Percentiles rank a stretch among this genome's conserved stretches.
These are phyloP conservation scores for Melikaiella ostensackeni DNA, from an alignment of 2,888 invertebrate genomes.

Conservation along the genomic window DNA sequence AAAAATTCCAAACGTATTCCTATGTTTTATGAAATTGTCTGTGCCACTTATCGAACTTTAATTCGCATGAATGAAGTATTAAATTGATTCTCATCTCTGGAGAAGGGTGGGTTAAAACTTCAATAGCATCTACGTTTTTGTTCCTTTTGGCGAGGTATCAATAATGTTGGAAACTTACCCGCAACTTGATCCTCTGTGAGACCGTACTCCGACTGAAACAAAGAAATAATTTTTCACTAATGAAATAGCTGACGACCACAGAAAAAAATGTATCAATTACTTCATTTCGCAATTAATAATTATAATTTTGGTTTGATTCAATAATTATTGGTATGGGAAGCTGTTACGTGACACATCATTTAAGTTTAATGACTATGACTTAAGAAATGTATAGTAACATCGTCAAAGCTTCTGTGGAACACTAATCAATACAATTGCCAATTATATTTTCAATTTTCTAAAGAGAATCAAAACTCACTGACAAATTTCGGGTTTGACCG, in stretches of 20 bases:
- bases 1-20: background rate
- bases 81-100: constrained; percentile 16
- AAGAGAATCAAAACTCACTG: constrained; percentile 68
- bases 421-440: background rate
- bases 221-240: constrained; percentile 33
- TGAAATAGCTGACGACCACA: background rate
- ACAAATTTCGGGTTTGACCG: constrained; percentile 63
- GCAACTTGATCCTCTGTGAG: constrained; percentile 93
- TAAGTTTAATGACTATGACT: too few species aligned
- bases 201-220: constrained; percentile 90
- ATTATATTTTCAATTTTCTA: background rate
- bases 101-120: constrained; percentile 11
- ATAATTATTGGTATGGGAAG: too few species aligned
- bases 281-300: background rate
- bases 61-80: constrained; percentile 16
- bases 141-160: constrained; percentile 20
- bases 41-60: constrained; percentile 19
- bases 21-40: constrained; percentile 6
- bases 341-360: too few species aligned
- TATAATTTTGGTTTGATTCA: too few species aligned
- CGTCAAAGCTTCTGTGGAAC: background rate
- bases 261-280: background rate
- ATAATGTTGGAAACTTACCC: constrained; percentile 78
- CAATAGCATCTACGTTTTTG: constrained; percentile 15
- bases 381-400: background rate